Base-by-base conservation (phyloP, 2,888 invertebrate genomes). In the Drosophila pseudotakahashii region DNA sequence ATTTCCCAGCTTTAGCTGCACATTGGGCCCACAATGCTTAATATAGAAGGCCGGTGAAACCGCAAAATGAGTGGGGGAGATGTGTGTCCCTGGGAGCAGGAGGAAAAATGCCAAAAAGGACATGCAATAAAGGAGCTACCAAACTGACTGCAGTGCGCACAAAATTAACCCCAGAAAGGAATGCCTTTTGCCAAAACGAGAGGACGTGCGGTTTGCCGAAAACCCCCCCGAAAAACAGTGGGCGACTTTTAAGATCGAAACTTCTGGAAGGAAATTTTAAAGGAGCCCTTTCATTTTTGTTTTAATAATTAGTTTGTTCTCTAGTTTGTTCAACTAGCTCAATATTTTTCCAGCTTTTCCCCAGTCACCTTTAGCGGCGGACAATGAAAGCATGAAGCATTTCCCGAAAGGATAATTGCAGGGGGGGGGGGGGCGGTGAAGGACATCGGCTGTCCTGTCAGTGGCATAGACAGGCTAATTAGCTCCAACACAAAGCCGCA, bases 381-480 rank as follows among this genome's bases (percentile, higher is more conserved):
- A 58, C 44, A 45, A 58, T 30, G 16, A 19, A 16, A n/a, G 57
- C 37, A 51, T 11, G 37, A 16, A 30, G 19, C 30, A 19, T 30
- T 52, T 58, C 9, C 32, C 54, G 39, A 41, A 41, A 54, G 67
- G 44, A 37, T 59, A 59, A 62, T 59, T 54, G 32, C 10, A 4
- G 19, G 48, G 36, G 32, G 2, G 11, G 61, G 51, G 19, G 19
- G 19, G 19, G 19, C 2, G n/a, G n/a, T 19, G 1, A 19, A 47
- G 61, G 52, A 47, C 41, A 10, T 10, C 41, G 73, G 44, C 14
- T 10, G 48, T 59, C 34, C 66, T 75, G 77, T 69, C 79, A 75
- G 64, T 67, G 71, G 62, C 72, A 84, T 70, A 73, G 78, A 76
- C 64, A 68, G 72, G 63, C 80, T 80, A 87, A 87, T 84, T 80